These are phyloP conservation scores for Tragelaphus strepsiceros DNA, from an alignment of 2,113 vertebrate genomes.

Conservation along the genomic window DNA sequence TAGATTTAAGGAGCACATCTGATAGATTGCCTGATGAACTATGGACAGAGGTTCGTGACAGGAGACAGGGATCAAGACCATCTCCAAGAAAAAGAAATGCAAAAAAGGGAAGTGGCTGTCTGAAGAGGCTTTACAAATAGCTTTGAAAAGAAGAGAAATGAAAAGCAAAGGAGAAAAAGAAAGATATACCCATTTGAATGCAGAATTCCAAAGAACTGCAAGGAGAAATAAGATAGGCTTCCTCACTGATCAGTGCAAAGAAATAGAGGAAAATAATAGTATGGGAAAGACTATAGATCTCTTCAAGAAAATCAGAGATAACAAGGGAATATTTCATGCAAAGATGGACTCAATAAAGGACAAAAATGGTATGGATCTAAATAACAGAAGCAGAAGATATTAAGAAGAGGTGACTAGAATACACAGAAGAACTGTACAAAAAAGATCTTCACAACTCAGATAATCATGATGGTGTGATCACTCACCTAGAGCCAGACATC, in stretches of 20 bases:
- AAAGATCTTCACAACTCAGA: neutral
- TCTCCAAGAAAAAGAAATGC: neutral
- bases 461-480: neutral
- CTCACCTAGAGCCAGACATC: neutral
- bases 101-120: neutral
- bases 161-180: too few species aligned
- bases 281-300: neutral
- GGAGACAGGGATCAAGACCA: neutral
- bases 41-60: neutral
- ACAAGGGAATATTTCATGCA: neutral
- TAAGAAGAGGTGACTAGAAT: neutral
- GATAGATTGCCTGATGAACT: neutral
- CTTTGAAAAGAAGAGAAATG: too few species aligned
- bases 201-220: too few species aligned
- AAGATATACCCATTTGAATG: too few species aligned
- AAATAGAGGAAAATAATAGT: neutral
- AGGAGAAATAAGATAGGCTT: neutral
- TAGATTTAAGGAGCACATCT: too few species aligned
- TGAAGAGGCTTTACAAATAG: too few species aligned
- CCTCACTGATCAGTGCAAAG: neutral
- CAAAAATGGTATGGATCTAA: neutral
- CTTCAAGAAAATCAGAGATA: neutral
- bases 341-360: neutral
- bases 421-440: neutral
- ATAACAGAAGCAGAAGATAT: neutral